Conservation (phyloP, 2,113 vertebrate species). For the Vulpes ferrilata region DNA sequence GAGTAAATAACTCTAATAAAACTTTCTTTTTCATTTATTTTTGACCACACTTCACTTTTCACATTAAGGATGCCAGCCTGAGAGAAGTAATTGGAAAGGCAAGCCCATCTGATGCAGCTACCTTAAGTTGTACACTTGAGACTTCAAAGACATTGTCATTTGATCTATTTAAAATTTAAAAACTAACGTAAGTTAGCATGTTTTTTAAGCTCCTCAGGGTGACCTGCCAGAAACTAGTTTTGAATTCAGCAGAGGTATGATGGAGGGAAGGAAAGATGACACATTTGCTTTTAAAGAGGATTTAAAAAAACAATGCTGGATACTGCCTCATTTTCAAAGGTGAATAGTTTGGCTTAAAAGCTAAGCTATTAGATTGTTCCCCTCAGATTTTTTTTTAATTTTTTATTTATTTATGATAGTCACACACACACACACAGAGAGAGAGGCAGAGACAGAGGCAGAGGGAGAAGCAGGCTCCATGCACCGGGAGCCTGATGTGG, state of each 20-base stretch:
- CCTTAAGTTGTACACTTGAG: constrained; percentile 54
- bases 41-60: constrained; percentile 34
- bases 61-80: constrained; percentile 12
- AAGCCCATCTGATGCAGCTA: neutral
- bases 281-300: neutral
- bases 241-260: constrained; percentile 10
- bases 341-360: constrained; percentile 51
- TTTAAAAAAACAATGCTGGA: constrained; percentile 9
- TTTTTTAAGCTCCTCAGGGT: constrained; percentile 32
- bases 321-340: constrained; percentile 43
- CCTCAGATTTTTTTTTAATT: neutral
- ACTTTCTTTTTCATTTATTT: constrained; percentile 70
- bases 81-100: neutral
- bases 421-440: too few relatives aligned
- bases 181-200: constrained; percentile 45
- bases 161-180: constrained; percentile 69
- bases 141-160: constrained; percentile 69
- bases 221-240: constrained; percentile 61
- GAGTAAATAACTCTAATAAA: constrained; percentile 66
- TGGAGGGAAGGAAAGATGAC: neutral
- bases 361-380: neutral
- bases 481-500: too few relatives aligned
- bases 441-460: too few relatives aligned
- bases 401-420: too few relatives aligned
- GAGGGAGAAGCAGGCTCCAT: too few relatives aligned